Conservation (phyloP, 2,113 vertebrate genomes). For the Rhinogobius similis region DNA sequence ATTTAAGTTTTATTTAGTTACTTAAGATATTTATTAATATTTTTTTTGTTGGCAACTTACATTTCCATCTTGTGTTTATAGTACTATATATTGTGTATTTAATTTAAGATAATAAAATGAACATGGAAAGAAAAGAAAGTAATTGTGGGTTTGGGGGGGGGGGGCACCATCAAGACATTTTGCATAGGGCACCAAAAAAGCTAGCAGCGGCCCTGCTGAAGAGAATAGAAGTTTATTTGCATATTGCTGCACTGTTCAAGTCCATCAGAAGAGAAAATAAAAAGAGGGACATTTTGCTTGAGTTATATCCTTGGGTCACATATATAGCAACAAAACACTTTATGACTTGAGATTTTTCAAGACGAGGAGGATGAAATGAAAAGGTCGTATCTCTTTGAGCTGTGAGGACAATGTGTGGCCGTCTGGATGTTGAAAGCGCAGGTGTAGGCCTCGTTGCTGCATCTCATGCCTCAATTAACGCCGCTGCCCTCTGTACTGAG, state of each 20-base stretch:
- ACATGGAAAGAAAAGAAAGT: too few relatives aligned
- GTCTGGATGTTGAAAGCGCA: slow-evolving; percentile 58
- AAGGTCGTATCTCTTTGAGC: background rate
- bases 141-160: too few relatives aligned
- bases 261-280: background rate
- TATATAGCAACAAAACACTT: background rate
- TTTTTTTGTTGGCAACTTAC: too few relatives aligned
- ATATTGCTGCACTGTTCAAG: slow-evolving; percentile 56
- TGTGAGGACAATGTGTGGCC: background rate
- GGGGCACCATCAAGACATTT: too few relatives aligned
- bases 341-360: background rate
- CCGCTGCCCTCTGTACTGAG: slow-evolving; percentile 94
- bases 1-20: too few relatives aligned
- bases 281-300: background rate
- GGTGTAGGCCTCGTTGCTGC: slow-evolving; percentile 77
- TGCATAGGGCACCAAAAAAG: too few relatives aligned
- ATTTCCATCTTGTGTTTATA: too few relatives aligned
- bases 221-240: slow-evolving; percentile 87
- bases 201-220: too few relatives aligned
- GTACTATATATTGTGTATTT: too few relatives aligned
- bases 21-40: too few relatives aligned
- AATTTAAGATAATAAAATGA: too few relatives aligned
- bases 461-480: slow-evolving; percentile 95
- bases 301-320: slow-evolving; percentile 23
- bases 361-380: slow-evolving; percentile 1